Conservation (phyloP, 2,113 vertebrate genomes). For the Sinocyclocheilus grahami region DNA sequence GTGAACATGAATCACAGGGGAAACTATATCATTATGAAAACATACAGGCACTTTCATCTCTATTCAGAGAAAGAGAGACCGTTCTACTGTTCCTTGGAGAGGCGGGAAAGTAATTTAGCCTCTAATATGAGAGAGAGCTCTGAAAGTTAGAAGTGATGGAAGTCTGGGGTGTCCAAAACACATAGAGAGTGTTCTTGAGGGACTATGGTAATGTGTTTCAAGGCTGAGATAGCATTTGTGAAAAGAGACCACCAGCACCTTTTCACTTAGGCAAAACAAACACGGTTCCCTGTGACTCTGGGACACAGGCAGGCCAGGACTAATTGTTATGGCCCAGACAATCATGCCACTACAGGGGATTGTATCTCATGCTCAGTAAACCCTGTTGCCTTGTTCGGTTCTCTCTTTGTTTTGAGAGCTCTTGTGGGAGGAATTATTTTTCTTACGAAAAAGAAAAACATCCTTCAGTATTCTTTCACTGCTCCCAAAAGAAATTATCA, state of each 20-base stretch:
- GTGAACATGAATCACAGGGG: constrained; percentile 38
- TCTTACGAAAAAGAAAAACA: constrained; percentile 39
- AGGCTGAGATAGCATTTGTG: constrained; percentile 35
- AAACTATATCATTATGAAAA: constrained; percentile 47
- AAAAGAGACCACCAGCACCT: constrained; percentile 40
- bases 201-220: constrained; percentile 31
- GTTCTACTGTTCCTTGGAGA: constrained; percentile 26
- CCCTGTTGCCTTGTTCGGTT: constrained; percentile 28
- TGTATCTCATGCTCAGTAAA: constrained; percentile 29
- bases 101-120: constrained; percentile 46
- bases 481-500: constrained; percentile 51
- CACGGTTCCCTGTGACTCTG: constrained; percentile 42
- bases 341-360: constrained; percentile 39
- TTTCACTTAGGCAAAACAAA: constrained; percentile 50
- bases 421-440: constrained; percentile 48
- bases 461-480: constrained; percentile 22
- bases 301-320: constrained; percentile 31
- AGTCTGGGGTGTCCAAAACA: constrained; percentile 36
- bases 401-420: constrained; percentile 34
- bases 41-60: constrained; percentile 51
- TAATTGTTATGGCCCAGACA: constrained; percentile 57
- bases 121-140: constrained; percentile 54
- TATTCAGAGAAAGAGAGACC: constrained; percentile 12
- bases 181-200: constrained; percentile 22
- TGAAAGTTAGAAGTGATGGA: constrained; percentile 40